Percentiles rank a stretch among this genome's conserved stretches.
phyloP scores from a whole-genome alignment of 2,797 vertebrate species.

The Hypotaenidia philippensis region DNA sequence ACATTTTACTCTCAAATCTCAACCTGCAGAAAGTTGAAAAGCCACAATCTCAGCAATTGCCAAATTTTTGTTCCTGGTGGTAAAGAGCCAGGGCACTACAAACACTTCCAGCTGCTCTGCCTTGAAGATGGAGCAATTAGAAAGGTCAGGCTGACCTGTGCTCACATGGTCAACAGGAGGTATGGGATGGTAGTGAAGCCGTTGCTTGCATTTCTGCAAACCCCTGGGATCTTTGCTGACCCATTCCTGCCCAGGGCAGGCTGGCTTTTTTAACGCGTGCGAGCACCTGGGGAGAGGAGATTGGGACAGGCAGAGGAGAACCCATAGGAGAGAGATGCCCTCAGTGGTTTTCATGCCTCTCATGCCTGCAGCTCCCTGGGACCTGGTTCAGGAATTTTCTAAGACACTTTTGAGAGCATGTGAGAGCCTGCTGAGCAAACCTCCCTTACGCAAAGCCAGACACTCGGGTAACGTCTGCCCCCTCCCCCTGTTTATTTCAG shows the following conservation, averaged over 20 bases:
- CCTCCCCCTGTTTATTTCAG: neutral
- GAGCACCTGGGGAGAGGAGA: neutral
- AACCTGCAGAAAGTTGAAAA: neutral
- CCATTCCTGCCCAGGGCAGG: neutral
- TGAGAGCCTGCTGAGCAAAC: conserved; percentile 36
- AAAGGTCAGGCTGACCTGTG: neutral
- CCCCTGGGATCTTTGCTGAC: neutral
- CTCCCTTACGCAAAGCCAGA: conserved; percentile 4
- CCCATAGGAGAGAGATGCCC: neutral
- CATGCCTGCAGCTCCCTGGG: conserved; percentile 39
- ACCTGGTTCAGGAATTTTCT: conserved; percentile 62
- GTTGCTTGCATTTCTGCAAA: neutral
- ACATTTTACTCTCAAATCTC: neutral
- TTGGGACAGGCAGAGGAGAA: neutral
- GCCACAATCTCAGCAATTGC: neutral
- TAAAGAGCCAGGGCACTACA: neutral
- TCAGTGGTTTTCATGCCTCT: conserved; percentile 47
- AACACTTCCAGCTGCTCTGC: neutral
- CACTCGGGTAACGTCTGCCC: neutral
- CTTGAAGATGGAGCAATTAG: neutral
- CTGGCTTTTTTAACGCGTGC: fast-evolving
- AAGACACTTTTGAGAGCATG: conserved; percentile 33
- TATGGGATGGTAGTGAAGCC: neutral
- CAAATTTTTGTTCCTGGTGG: neutral
- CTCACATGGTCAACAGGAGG: fast-evolving